Evolutionary conservation across 2,797 vertebrate genomes (phyloP).

Genomic region (Syndactyla subalaris): DNA sequence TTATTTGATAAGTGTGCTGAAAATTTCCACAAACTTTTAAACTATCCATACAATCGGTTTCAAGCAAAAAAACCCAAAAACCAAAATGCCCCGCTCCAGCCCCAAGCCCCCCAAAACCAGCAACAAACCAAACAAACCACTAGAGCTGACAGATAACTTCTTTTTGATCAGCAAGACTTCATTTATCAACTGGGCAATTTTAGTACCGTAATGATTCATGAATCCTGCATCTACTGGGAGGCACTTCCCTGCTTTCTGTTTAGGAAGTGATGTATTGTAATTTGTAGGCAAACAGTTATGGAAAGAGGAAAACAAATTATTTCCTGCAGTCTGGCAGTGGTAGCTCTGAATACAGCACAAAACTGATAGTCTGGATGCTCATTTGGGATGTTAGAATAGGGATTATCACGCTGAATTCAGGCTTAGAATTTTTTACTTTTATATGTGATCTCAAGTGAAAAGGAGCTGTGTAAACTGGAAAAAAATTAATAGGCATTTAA

Average conservation of each 20-base stretch:
- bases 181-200: neutral
- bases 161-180: neutral
- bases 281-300: neutral
- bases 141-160: neutral
- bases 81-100: neutral
- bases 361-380: neutral
- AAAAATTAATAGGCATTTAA: neutral
- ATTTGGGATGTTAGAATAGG: neutral
- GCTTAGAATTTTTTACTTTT: neutral
- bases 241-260: neutral
- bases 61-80: neutral
- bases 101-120: neutral
- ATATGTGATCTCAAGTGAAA: neutral
- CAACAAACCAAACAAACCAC: neutral
- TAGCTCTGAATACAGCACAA: neutral
- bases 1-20: neutral
- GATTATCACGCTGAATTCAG: neutral
- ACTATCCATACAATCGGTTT: neutral
- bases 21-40: neutral
- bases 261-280: neutral
- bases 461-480: neutral
- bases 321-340: neutral
- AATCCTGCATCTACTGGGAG: neutral
- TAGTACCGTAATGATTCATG: neutral
- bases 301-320: neutral